These are phyloP conservation scores for Protomyctophum bolini DNA, from an alignment of 2,113 vertebrate species.

Conservation along the genomic window DNA sequence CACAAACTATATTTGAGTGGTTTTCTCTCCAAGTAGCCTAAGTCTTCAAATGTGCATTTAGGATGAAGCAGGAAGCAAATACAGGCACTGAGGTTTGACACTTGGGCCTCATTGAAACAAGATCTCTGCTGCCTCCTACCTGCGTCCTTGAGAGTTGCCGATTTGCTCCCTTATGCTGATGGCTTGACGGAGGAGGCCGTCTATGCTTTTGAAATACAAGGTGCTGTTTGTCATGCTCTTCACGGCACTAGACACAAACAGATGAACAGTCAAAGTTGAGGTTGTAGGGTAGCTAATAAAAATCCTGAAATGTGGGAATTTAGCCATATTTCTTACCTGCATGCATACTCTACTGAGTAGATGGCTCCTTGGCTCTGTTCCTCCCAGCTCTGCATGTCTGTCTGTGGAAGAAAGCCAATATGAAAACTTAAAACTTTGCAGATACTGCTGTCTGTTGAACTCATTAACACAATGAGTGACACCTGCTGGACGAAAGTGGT, in stretches of 20 bases:
- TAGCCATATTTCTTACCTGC: conserved; percentile 83
- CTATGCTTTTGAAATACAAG: conserved; percentile 92
- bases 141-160: conserved; percentile 83
- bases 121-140: conserved; percentile 76
- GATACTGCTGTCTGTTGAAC: too few species aligned
- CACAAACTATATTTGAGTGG: neutral
- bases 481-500: too few species aligned
- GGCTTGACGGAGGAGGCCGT: conserved; percentile 86
- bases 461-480: too few species aligned
- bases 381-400: conserved; percentile 97
- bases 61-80: neutral
- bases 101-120: neutral
- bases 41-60: neutral
- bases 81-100: neutral
- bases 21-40: neutral
- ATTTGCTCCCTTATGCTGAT: conserved; percentile 88
- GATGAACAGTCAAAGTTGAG: neutral
- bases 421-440: neutral
- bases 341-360: conserved; percentile 95
- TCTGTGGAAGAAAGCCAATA: conserved; percentile 71
- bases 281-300: neutral
- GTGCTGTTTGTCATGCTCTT: conserved; percentile 93
- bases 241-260: conserved; percentile 83
- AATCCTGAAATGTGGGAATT: neutral
- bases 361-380: conserved; percentile 98